Conservation (phyloP, 2,113 vertebrate genomes). For the Holacanthus passer region DNA sequence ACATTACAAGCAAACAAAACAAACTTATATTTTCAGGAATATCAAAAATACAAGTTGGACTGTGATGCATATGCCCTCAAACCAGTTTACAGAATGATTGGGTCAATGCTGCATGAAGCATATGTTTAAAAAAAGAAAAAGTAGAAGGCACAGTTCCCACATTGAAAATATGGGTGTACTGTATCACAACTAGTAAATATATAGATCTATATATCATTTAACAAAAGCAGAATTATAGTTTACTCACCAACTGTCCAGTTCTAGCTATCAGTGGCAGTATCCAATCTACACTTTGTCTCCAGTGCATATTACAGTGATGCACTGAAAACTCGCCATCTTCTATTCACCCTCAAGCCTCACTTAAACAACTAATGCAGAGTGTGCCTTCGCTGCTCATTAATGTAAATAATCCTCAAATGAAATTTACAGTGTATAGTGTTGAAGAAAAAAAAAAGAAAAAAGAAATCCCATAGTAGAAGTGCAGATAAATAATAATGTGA, state of each 20-base stretch:
- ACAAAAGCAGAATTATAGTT: slow-evolving; percentile 59
- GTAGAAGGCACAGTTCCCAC: slow-evolving; percentile 83
- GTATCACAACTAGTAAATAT: slow-evolving; percentile 67
- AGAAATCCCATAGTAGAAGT: slow-evolving; percentile 48
- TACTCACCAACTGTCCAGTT: slow-evolving; percentile 28
- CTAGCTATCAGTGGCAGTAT: slow-evolving; percentile 29
- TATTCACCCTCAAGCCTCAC: neutral
- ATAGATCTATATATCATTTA: slow-evolving; percentile 54
- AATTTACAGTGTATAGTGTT: slow-evolving; percentile 61
- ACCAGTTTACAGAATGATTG: slow-evolving; percentile 53
- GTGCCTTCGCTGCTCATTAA: slow-evolving; percentile 43
- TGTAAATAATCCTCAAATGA: slow-evolving; percentile 50
- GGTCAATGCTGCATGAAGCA: slow-evolving; percentile 33
- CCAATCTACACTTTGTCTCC: slow-evolving; percentile 19
- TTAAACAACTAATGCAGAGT: slow-evolving; percentile 30
- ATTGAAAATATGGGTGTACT: slow-evolving; percentile 69
- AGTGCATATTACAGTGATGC: slow-evolving; percentile 41
- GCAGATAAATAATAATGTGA: slow-evolving; percentile 63
- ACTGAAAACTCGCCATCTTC: slow-evolving; percentile 24
- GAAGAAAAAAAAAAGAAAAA: slow-evolving; percentile 15
- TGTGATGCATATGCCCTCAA: slow-evolving; percentile 46
- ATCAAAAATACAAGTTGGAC: slow-evolving; percentile 51
- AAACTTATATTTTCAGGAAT: slow-evolving; percentile 23
- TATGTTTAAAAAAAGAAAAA: slow-evolving; percentile 37
- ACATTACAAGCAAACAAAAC: slow-evolving; percentile 37